These are phyloP conservation scores for Drosophila subquinaria DNA, from an alignment of 2,888 invertebrate species.

Conservation along the genomic window DNA sequence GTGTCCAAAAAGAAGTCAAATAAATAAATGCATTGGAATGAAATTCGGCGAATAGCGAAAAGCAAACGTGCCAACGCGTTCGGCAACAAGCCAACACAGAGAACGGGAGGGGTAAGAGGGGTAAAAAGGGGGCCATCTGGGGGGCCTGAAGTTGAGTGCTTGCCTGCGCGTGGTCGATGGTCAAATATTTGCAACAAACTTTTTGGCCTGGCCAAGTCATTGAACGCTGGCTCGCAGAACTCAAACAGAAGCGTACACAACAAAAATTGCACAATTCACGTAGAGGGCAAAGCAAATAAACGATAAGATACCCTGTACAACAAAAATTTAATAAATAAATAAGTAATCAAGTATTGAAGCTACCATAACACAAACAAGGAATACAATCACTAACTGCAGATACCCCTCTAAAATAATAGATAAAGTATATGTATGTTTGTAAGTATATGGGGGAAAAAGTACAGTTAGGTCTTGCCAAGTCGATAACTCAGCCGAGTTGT, in stretches of 20 bases:
- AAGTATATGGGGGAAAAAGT: neutral
- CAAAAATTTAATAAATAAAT: slow-evolving; percentile 12
- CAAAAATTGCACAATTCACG: slow-evolving; percentile 42
- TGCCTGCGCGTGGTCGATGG: slow-evolving; percentile 64
- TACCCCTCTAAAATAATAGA: slow-evolving; percentile 1
- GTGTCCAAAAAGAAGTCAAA: slow-evolving; percentile 65
- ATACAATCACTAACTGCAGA: slow-evolving; percentile 1
- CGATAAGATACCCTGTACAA: slow-evolving; percentile 41
- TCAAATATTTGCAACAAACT: slow-evolving; percentile 81
- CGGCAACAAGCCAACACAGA: slow-evolving; percentile 52
- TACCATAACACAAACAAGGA: slow-evolving; percentile 5
- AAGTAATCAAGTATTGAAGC: slow-evolving; percentile 9
- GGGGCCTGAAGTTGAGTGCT: slow-evolving; percentile 36
- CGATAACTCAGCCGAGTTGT: slow-evolving; percentile 2
- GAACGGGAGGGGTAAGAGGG: neutral
- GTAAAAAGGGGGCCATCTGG: neutral
- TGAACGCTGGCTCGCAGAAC: slow-evolving; percentile 69
- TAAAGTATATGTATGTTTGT: neutral
- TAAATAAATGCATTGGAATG: slow-evolving; percentile 77
- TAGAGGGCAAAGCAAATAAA: slow-evolving; percentile 20
- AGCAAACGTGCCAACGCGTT: slow-evolving; percentile 57
- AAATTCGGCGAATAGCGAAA: slow-evolving; percentile 50
- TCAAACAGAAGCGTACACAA: slow-evolving; percentile 63
- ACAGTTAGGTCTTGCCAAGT: slow-evolving; percentile 25
- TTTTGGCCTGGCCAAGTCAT: slow-evolving; percentile 73